Evolutionary conservation across 1,140 invertebrate species (phyloP), one percentile per base, ranked within the genome.

Genomic region (Yoshiicerus persimilis): DNA sequence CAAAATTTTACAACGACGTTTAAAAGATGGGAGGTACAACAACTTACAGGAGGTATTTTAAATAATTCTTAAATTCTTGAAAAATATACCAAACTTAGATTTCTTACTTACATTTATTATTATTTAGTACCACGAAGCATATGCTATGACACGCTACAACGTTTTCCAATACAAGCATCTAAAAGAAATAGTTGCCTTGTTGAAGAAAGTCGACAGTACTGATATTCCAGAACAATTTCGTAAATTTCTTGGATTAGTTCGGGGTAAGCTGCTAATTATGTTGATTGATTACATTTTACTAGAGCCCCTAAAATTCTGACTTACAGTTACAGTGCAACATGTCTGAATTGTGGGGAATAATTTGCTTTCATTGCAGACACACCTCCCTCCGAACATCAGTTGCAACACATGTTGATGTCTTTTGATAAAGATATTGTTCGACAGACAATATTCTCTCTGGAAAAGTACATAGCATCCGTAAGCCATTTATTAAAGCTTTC

Each of bases 131-230:
- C 90, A 91, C 70, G 85, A 90, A 32, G 77, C 86, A 0, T 91
- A 91, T 41, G 75, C 90, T 3, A 90, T 90, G 89, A 90, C 87
- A n/a, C 85, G 90, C 1, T 90, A 90, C 88, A 91, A 91, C 77
- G 87, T 91, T 0, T 80, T 87, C 25, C 88, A 91, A 30, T 90
- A 89, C 64, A 84, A 83, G n/a, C 90, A 91, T 85, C 86, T 91
- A 30, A 86, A 87, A 6, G 90, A 91, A 64, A 86, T 90, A 32
- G 16, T 88, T 0, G 56, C 47, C 9, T 64, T 90, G 16, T 77
- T 91, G 41, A 87, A 83, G 27, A 86, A 77, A 47, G 64, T 91
- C 16, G n/a, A 66, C 20, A 34, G 9, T 6, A 75, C 39, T 9
- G n/a, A 39, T 10, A 30, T 86, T 13, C 62, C 84, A 13, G 8